These are phyloP conservation scores for Tragopan temminckii DNA, from an alignment of 2,797 vertebrate species.

Conservation along the genomic window DNA sequence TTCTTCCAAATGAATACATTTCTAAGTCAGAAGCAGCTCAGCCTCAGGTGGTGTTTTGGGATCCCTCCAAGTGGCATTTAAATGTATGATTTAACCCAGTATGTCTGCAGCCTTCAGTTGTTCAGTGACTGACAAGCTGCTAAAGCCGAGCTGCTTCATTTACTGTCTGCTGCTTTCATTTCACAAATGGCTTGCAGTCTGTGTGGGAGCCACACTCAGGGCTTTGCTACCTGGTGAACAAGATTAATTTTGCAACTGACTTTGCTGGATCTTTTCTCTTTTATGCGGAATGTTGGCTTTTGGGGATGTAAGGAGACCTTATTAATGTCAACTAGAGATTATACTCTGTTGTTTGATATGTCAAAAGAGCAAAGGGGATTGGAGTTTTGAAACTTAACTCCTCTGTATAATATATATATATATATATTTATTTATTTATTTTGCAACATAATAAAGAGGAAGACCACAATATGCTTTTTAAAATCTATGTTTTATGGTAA, in stretches of 20 bases:
- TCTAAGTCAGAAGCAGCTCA: background rate
- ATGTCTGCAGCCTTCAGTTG: background rate
- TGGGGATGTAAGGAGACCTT: background rate
- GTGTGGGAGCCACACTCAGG: accelerated
- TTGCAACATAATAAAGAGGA: background rate
- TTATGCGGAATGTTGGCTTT: background rate
- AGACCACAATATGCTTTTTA: background rate
- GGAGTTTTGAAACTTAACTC: background rate
- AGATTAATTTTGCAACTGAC: background rate
- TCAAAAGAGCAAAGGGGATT: background rate
- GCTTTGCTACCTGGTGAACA: background rate
- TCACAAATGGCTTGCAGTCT: background rate
- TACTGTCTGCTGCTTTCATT: background rate
- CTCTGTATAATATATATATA: background rate
- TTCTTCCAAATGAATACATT: background rate
- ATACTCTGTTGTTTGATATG: background rate
- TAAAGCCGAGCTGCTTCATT: background rate
- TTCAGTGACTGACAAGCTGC: background rate
- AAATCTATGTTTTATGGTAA: background rate
- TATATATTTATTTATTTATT: no score
- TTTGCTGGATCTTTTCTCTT: background rate
- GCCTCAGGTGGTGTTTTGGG: background rate
- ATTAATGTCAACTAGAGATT: background rate
- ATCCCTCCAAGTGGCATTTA: background rate
- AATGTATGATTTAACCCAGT: background rate